Evolutionary conservation across 2,888 invertebrate genomes (phyloP).

Genomic region (Cephonodes hylas): DNA sequence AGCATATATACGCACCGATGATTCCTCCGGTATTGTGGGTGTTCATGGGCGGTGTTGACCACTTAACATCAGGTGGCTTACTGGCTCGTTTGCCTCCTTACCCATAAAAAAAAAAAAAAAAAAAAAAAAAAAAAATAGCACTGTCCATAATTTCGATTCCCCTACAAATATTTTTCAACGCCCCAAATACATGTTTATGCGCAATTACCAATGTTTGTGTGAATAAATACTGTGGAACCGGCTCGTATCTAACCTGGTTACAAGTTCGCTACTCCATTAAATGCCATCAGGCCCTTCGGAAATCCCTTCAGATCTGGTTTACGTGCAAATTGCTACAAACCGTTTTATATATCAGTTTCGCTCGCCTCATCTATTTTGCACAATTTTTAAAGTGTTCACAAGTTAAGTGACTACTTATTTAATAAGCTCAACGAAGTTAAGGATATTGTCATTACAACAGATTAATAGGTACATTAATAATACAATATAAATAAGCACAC

Average conservation of each 20-base stretch:
- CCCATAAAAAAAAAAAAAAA: too few relatives aligned
- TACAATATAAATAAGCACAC: too few relatives aligned
- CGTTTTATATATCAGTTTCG: neutral
- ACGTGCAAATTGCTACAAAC: neutral
- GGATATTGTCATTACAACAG: neutral
- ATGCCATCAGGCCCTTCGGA: conserved; percentile 27
- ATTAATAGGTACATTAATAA: too few relatives aligned
- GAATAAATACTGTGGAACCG: conserved; percentile 35
- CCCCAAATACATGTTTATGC: conserved; percentile 40
- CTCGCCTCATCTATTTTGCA: neutral
- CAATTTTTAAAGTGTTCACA: neutral
- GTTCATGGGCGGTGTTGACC: too few relatives aligned
- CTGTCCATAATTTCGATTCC: neutral
- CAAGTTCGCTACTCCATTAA: conserved; percentile 20
- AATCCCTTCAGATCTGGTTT: neutral
- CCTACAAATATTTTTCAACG: conserved; percentile 36
- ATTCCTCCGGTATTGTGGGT: too few relatives aligned
- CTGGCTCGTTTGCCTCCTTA: too few relatives aligned
- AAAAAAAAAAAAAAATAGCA: too few relatives aligned
- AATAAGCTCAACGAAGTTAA: neutral
- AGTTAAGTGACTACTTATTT: neutral
- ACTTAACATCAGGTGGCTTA: too few relatives aligned
- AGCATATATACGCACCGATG: too few relatives aligned
- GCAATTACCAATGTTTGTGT: conserved; percentile 39
- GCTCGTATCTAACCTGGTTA: conserved; percentile 41